A percentile compares a stretch with the other conserved stretches of the same genome.
These are phyloP conservation scores for Xiphorhynchus elegans DNA, from an alignment of 2,113 vertebrate species.

Conservation along the genomic window DNA sequence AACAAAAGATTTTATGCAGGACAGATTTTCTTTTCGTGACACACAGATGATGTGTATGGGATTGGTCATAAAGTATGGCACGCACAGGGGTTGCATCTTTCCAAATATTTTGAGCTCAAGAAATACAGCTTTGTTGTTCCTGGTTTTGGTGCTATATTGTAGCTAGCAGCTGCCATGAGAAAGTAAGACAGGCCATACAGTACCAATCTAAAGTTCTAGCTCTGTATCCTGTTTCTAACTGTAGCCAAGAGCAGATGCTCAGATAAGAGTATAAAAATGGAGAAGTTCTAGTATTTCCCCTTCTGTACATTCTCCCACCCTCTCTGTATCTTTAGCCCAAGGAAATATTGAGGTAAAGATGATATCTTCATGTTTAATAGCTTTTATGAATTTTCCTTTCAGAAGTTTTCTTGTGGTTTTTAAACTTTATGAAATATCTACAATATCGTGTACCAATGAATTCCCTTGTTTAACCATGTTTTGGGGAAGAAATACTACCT, in stretches of 20 bases:
- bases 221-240: neutral
- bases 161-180: neutral
- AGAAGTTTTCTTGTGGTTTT: neutral
- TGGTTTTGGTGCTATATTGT: neutral
- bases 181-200: neutral
- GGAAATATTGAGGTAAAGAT: neutral
- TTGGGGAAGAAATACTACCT: neutral
- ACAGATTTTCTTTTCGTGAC: neutral
- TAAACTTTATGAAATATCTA: neutral
- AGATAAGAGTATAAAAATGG: neutral
- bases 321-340: neutral
- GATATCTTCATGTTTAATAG: neutral
- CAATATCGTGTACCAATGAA: neutral
- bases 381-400: neutral
- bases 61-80: neutral
- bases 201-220: neutral
- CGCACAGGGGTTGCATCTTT: neutral
- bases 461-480: neutral
- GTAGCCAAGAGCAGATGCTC: neutral
- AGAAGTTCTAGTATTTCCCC: neutral
- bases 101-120: neutral
- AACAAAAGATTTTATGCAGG: neutral
- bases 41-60: neutral
- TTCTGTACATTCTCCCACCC: neutral
- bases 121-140: neutral